Evolutionary conservation across 2,888 invertebrate genomes (phyloP).

Genomic region (Linnaemya tessellans): DNA sequence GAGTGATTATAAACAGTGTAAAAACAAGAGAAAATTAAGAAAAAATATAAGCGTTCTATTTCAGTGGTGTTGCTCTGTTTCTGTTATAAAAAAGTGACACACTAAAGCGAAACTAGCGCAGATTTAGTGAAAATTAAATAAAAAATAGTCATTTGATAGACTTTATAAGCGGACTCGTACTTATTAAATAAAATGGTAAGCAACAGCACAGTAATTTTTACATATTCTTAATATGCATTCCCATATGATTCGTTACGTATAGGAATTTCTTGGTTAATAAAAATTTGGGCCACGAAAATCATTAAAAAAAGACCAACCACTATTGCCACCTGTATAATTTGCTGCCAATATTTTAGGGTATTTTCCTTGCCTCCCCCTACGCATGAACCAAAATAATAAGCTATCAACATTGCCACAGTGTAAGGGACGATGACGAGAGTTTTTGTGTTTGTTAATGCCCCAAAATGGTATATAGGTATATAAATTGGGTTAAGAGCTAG

Average conservation of each 20-base stretch:
- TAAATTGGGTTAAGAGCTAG: conserved; percentile 3
- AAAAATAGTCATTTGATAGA: conserved; percentile 26
- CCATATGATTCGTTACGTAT: conserved; percentile 63
- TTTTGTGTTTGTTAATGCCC: conserved; percentile 17
- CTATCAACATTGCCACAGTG: conserved; percentile 2
- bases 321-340: conserved; percentile 68
- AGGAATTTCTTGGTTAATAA: conserved; percentile 49
- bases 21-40: conserved; percentile 40
- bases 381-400: conserved; percentile 40
- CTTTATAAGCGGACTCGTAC: conserved; percentile 45
- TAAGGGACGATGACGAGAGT: conserved; percentile 33
- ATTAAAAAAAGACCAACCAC: conserved; percentile 52
- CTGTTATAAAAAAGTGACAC: conserved; percentile 65
- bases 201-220: conserved; percentile 8
- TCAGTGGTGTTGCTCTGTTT: conserved; percentile 60
- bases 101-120: conserved; percentile 67
- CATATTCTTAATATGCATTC: neutral
- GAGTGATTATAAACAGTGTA: conserved; percentile 6
- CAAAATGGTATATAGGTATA: conserved; percentile 7
- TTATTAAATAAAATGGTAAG: conserved; percentile 69
- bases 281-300: conserved; percentile 64
- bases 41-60: conserved; percentile 50
- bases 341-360: conserved; percentile 48
- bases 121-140: conserved; percentile 53
- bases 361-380: conserved; percentile 51